Base-by-base conservation (phyloP, 2,113 vertebrate species). In the Tapirus terrestris region DNA sequence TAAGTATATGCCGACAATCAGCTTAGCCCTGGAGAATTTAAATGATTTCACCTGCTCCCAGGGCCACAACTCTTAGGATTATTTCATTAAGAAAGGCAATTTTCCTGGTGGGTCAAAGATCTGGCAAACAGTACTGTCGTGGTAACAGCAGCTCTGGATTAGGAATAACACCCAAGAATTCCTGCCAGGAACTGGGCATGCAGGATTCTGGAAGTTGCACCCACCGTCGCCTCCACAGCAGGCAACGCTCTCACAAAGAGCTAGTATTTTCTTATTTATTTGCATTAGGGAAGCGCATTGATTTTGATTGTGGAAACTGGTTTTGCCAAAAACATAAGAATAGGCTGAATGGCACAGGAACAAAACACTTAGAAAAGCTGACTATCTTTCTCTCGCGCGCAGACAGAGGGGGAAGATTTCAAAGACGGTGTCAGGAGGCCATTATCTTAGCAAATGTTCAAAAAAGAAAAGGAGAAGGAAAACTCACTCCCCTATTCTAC, bases 121-220 rank as follows among this genome's bases (percentile, higher is more conserved):
- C 10, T 1, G 43, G 56, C 1, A 0, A 29, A 56, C 48, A 51
- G 89, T 2, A 25, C 2, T 25, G 75, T 33, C 93, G 73, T 65
- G 84, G 75, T 4, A 70, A 95, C 14, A 5, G 51, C 53, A 70
- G 45, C 85, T 43, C 67, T 82, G 75, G 83, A 4, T 45, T 31
- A 31, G 6, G 48, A 90, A 21, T 0, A 27, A 16, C 0, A 0
- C 20, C 25, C 2, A 4, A 33, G 48, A 56, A 17, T 8, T 3
- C 82, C 53, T 36, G 86, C 77, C 27, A 6, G 25, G 61, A 18
- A 18, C 61, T 43, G 77, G 63, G 18, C 2, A 1, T 0, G 1
- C 36, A 31, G 48, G 16, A 61, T 48, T 90, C 33, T 60, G 72
- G 51, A 36, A 20, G 29, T 20, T 1, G 14, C 1, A 8, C 9